phyloP scores from a whole-genome alignment of 2,797 vertebrate genomes.

The Uromys caudimaculatus region DNA sequence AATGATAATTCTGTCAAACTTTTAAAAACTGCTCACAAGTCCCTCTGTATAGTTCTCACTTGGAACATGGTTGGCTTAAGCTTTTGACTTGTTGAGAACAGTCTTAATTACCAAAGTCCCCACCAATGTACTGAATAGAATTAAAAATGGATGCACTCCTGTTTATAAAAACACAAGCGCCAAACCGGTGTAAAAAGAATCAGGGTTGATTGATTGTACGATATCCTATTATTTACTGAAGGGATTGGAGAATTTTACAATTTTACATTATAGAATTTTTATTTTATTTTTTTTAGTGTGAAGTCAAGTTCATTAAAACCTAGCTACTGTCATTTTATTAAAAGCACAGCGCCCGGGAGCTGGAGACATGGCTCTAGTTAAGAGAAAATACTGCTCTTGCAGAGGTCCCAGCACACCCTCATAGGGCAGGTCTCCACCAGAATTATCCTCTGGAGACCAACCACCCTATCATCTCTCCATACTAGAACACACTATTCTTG shows the following conservation, averaged over 20 bases:
- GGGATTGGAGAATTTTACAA: neutral
- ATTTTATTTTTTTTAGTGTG: neutral
- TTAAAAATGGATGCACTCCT: neutral
- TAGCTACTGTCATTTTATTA: conserved; percentile 1
- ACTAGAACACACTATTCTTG: neutral
- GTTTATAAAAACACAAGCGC: neutral
- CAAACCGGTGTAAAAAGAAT: neutral
- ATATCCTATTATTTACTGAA: neutral
- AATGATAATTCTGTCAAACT: neutral
- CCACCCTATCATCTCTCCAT: neutral
- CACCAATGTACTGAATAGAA: neutral
- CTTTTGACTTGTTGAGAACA: neutral
- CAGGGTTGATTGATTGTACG: neutral
- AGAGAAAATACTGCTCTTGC: neutral
- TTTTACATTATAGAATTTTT: neutral
- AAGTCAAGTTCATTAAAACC: neutral
- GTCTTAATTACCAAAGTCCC: neutral
- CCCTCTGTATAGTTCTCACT: neutral
- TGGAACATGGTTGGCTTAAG: neutral
- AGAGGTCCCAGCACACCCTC: neutral
- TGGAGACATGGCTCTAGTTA: neutral
- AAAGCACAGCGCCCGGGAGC: neutral
- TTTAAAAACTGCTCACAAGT: neutral
- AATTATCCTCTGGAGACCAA: neutral
- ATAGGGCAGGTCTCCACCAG: neutral